A percentile compares a stretch with the other conserved stretches of the same genome.
phyloP scores from a whole-genome alignment of 2,888 invertebrate species.

The Lithodes maja region DNA sequence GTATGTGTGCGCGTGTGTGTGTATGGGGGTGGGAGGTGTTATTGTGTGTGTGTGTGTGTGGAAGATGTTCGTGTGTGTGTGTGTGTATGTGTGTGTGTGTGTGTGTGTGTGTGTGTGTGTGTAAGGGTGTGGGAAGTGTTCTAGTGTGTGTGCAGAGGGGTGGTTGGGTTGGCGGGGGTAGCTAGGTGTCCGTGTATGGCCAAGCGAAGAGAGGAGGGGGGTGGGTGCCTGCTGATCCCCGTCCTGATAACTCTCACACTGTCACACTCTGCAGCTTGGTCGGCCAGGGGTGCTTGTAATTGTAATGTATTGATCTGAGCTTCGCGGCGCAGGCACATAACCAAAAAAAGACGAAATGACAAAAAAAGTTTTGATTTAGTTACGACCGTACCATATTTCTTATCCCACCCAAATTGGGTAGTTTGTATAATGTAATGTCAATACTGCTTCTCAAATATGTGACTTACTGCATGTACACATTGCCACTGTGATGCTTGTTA shows the following conservation, averaged over 20 bases:
- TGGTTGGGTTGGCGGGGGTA: background rate
- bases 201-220: constrained; percentile 2
- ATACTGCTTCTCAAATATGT: too few relatives aligned
- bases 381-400: background rate
- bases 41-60: too few relatives aligned
- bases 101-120: background rate
- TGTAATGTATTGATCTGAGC: constrained; percentile 56
- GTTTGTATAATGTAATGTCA: too few relatives aligned
- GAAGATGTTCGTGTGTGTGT: too few relatives aligned
- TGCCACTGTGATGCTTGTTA: too few relatives aligned
- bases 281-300: constrained; percentile 31
- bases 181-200: background rate
- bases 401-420: too few relatives aligned
- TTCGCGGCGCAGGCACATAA: constrained; percentile 14
- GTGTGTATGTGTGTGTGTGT: background rate
- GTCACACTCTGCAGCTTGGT: constrained; percentile 52
- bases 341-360: background rate
- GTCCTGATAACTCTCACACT: constrained; percentile 39
- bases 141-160: background rate
- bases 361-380: constrained; percentile 23
- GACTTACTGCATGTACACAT: too few relatives aligned
- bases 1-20: too few relatives aligned
- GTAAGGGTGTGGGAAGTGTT: background rate
- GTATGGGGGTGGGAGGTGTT: too few relatives aligned
- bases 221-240: constrained; percentile 9